Conservation (phyloP, 2,113 vertebrate species). For the Corythoichthys haematopterus region DNA sequence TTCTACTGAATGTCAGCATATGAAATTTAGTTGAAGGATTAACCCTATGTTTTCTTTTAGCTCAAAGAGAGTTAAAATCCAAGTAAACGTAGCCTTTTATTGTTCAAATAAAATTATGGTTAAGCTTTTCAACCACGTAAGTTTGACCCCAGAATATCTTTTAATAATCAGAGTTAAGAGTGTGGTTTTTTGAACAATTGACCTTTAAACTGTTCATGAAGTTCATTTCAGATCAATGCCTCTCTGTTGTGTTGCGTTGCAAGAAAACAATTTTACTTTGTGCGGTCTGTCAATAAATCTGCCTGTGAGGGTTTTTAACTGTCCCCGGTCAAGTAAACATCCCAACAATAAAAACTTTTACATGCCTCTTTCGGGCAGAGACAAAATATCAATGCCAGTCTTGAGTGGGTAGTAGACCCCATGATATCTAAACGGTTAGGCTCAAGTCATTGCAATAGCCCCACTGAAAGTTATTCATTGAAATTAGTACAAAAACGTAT, state of each 20-base stretch:
- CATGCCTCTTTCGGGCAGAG: not conserved
- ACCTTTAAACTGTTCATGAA: not conserved
- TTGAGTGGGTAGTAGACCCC: not conserved
- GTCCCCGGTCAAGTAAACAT: conserved; percentile 19
- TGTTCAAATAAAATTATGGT: too few relatives aligned
- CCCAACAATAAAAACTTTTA: conserved; percentile 18
- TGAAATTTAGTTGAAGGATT: not conserved
- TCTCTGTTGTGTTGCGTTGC: not conserved
- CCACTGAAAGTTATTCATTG: not conserved
- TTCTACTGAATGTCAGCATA: not conserved
- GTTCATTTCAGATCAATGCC: not conserved
- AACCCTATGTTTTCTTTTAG: not conserved
- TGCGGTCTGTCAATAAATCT: conserved; percentile 9
- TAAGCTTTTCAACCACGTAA: not conserved
- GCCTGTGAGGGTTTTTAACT: conserved; percentile 16
- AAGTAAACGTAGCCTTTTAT: too few relatives aligned
- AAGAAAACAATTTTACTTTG: not conserved
- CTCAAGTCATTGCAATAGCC: too few relatives aligned
- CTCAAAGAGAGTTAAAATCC: not conserved
- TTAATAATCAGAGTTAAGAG: not conserved
- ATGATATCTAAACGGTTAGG: not conserved
- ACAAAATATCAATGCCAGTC: conserved; percentile 3
- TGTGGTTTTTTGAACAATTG: not conserved
- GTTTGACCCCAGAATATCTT: not conserved
- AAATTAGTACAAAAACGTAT: not conserved